These are phyloP conservation scores for Chromis chromis DNA, from an alignment of 2,797 vertebrate genomes.

Conservation along the genomic window DNA sequence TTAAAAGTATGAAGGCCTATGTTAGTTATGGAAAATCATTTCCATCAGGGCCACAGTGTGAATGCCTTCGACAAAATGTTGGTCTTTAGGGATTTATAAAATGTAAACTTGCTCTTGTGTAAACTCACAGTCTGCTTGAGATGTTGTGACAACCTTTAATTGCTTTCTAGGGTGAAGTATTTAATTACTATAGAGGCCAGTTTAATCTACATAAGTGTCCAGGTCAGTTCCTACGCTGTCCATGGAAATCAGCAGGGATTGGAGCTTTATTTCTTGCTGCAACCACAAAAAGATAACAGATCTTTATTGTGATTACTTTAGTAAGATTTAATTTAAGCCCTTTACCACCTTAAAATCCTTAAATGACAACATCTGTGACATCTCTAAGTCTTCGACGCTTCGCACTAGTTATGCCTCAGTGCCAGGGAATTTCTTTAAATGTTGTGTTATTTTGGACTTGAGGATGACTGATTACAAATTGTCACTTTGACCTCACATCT, in stretches of 20 bases:
- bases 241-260: not conserved
- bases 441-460: too few species aligned
- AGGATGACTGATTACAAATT: too few species aligned
- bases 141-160: slow-evolving; percentile 20
- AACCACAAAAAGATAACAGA: not conserved
- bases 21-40: not conserved
- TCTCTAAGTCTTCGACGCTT: not conserved
- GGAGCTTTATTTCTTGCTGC: not conserved
- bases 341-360: not conserved
- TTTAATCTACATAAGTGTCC: slow-evolving; percentile 11
- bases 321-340: not conserved
- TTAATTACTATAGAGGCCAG: slow-evolving; percentile 4
- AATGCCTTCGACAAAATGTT: not conserved
- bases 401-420: too few species aligned
- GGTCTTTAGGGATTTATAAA: slow-evolving; percentile 36
- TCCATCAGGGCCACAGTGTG: not conserved
- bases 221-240: not conserved
- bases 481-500: too few species aligned
- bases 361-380: not conserved
- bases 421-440: too few species aligned
- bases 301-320: not conserved
- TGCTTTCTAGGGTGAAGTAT: slow-evolving; percentile 20
- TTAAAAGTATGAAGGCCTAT: slow-evolving; percentile 15
- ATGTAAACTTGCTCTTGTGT: slow-evolving; percentile 49
- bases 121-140: slow-evolving; percentile 18